These are phyloP conservation scores for Pinna nobilis DNA, from an alignment of 1,140 invertebrate genomes.

Conservation along the genomic window DNA sequence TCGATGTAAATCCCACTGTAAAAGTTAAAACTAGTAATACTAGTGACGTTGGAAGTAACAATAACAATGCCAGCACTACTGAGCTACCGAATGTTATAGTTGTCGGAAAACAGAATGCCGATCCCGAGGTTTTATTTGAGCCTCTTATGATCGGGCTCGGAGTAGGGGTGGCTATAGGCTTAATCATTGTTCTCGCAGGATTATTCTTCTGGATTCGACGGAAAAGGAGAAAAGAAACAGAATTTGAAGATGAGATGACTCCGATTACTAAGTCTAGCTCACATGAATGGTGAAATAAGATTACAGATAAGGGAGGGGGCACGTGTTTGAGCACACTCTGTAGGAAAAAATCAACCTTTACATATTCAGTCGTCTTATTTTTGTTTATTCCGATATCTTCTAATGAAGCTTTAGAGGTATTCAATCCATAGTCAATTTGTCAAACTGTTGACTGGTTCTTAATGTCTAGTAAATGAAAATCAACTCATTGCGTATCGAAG, in stretches of 20 bases:
- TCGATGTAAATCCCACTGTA: background rate
- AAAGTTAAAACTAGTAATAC: background rate
- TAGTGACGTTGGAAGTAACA: background rate
- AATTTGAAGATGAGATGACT: slow-evolving; percentile 37
- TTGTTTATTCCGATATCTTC: too few relatives aligned
- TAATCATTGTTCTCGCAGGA: slow-evolving; percentile 29
- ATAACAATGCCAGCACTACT: background rate
- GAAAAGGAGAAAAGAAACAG: slow-evolving; percentile 28
- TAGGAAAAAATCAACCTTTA: too few relatives aligned
- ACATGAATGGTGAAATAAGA: slow-evolving; percentile 21
- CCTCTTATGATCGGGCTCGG: slow-evolving; percentile 55
- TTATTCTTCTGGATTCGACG: slow-evolving; percentile 19
- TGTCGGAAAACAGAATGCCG: background rate
- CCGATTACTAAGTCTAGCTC: slow-evolving; percentile 29
- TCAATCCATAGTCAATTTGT: too few relatives aligned
- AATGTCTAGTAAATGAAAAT: too few relatives aligned
- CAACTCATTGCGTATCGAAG: too few relatives aligned
- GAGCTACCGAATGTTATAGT: slow-evolving; percentile 1
- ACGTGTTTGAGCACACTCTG: too few relatives aligned
- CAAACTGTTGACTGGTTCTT: too few relatives aligned
- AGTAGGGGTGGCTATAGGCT: slow-evolving; percentile 48
- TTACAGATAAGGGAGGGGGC: too few relatives aligned
- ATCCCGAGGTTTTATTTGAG: slow-evolving; percentile 21
- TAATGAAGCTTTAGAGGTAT: too few relatives aligned
- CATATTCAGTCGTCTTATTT: too few relatives aligned